Percentiles rank a stretch among this genome's conserved stretches.
Conservation (phyloP, 2,888 invertebrate genomes). For the Lasius fuliginosus region DNA sequence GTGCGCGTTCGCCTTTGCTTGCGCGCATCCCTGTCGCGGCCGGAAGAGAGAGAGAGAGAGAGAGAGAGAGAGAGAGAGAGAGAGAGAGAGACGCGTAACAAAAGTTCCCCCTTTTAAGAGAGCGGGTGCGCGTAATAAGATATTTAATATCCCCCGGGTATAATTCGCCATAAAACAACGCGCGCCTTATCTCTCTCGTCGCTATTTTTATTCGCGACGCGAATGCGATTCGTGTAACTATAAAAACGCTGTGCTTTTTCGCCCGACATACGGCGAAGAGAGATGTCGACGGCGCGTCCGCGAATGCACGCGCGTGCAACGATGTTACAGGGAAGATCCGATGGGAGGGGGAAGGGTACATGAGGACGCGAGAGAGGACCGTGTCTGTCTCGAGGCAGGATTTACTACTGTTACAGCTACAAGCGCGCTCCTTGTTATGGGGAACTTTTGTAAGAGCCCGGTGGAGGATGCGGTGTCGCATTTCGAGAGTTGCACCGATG, state of each 20-base stretch:
- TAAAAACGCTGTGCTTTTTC: conserved; percentile 46
- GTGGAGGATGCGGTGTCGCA: conserved; percentile 56
- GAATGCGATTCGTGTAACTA: conserved; percentile 55
- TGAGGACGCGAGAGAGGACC: conserved; percentile 45
- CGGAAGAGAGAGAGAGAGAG: conserved; percentile 28
- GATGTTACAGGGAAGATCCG: conserved; percentile 20
- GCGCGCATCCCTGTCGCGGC: conserved; percentile 51
- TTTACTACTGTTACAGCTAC: conserved; percentile 54
- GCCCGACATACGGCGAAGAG: background rate
- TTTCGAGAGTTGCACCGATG: conserved; percentile 49
- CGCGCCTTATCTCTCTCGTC: conserved; percentile 45
- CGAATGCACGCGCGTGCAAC: conserved; percentile 16
- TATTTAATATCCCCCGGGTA: conserved; percentile 58
- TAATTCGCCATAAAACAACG: conserved; percentile 58
- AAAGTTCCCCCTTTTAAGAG: conserved; percentile 55
- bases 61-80: conserved; percentile 21
- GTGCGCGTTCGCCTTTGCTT: conserved; percentile 46
- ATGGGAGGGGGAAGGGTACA: background rate
- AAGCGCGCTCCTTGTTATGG: conserved; percentile 54
- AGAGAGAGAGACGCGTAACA: conserved; percentile 41
- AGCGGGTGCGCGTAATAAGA: conserved; percentile 52
- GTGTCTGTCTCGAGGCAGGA: conserved; percentile 55
- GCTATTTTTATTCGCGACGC: conserved; percentile 51
- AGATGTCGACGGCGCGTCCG: conserved; percentile 19
- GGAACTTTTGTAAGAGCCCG: conserved; percentile 57